Evolutionary conservation across 1,140 invertebrate species (phyloP), one percentile per base, ranked within the genome.

Genomic region (Neodiprion virginianus): DNA sequence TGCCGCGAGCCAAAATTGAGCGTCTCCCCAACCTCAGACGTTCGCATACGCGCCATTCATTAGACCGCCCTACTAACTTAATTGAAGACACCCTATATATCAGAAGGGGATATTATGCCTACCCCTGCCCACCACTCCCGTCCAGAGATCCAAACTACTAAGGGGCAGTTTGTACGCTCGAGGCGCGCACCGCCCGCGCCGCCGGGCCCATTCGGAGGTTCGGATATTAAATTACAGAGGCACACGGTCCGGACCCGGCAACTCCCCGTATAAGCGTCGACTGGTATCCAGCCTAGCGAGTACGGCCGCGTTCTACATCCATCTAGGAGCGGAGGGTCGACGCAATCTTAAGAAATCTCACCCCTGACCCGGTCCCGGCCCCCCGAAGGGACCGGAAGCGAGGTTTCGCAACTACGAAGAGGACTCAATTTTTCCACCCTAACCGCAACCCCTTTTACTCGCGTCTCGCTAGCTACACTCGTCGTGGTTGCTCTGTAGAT

Each of bases 61-160:
- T 61, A 61, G 53, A 61, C 53, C 3, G 53, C 11, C 53, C 53
- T 12, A 61, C 53, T 61, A 61, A 61, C n/a, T 61, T 17, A 61
- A 61, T 61, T 61, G 53, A 61, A 61, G 53, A 12, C 53, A 61
- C 53, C 53, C 53, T 61, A 61, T 61, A 61, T 61, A 61, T 61
- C 53, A 61, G 11, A 17, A 12, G 53, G n/a, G 11, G 53, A 61
- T 61, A 61, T 40, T 40, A 40, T 40, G 28, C 28, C 28, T 40
- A 40, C 28, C 28, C 28, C 28, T 40, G 5, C 28, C 28, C 28
- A 40, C 28, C 28, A 40, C 53, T 17, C 28, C 53, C 53, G 53
- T 17, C 11, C 53, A 61, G 53, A 61, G 11, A 61, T 61, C 11
- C 53, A 12, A 17, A 61, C 53, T 61, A 61, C 53, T 61, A 61